Conservation (phyloP, 2,113 vertebrate species). For the western clawed frog (Xenopus tropicalis) region DNA sequence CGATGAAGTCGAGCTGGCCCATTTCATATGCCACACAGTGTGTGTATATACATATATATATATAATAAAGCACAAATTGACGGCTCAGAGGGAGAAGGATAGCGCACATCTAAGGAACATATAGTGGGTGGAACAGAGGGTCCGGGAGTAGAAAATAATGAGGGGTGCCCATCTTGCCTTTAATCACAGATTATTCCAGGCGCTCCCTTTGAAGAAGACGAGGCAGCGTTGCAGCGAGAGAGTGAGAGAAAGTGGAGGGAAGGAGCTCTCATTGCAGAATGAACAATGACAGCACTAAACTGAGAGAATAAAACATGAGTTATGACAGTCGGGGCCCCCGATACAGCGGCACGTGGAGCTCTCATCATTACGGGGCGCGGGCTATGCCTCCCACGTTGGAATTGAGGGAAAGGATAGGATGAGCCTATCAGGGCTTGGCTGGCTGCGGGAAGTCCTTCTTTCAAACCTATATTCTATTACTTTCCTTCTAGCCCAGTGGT, state of each 20-base stretch:
- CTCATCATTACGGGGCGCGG: conserved; percentile 6
- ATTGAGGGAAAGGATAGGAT: no score
- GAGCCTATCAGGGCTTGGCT: no score
- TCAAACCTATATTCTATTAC: no score
- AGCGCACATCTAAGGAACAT: no score
- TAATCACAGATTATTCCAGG: conserved; percentile 34
- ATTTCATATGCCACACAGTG: no score
- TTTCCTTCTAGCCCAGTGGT: no score
- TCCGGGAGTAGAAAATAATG: neutral
- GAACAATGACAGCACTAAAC: conserved; percentile 9
- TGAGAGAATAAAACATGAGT: conserved; percentile 37
- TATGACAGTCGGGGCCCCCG: conserved; percentile 8
- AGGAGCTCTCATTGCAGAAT: neutral
- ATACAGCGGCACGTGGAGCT: conserved; percentile 7
- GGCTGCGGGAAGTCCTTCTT: no score
- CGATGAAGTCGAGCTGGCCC: no score
- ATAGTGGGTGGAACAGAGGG: conserved; percentile 16
- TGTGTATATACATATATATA: no score
- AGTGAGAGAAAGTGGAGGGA: neutral
- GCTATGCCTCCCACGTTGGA: no score
- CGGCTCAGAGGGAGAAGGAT: no score
- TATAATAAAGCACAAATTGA: no score
- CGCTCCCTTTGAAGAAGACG: neutral
- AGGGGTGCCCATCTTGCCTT: conserved; percentile 6
- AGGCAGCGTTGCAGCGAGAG: neutral